Conservation (phyloP, 1,140 invertebrate genomes). For the Amyelois transitella region DNA sequence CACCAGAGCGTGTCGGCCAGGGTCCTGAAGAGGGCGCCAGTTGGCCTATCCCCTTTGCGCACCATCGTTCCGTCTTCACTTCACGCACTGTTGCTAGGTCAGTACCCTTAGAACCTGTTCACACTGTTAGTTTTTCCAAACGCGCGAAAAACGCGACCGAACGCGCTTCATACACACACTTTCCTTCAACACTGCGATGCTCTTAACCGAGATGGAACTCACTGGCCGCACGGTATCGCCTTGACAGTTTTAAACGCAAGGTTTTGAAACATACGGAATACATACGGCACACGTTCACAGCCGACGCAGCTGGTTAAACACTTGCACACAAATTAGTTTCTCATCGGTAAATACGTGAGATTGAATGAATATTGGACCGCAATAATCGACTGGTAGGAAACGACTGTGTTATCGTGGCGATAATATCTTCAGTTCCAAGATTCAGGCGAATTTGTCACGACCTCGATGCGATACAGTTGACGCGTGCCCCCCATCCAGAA, state of each 20-base stretch:
- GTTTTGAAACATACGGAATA: slow-evolving; percentile 15
- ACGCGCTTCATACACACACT: slow-evolving; percentile 19
- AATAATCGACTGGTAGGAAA: slow-evolving; percentile 62
- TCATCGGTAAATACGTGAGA: slow-evolving; percentile 18
- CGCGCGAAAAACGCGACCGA: slow-evolving; percentile 4
- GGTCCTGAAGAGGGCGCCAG: slow-evolving; percentile 52
- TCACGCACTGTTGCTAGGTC: slow-evolving; percentile 62
- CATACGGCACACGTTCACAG: slow-evolving; percentile 11
- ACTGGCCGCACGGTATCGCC: slow-evolving; percentile 8
- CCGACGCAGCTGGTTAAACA: slow-evolving; percentile 7
- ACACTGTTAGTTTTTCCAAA: not conserved
- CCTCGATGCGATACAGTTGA: slow-evolving; percentile 57
- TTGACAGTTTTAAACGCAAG: slow-evolving; percentile 37
- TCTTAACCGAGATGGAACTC: not conserved
- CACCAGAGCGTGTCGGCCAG: slow-evolving; percentile 58
- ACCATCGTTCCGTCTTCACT: slow-evolving; percentile 61
- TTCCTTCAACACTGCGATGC: too few species aligned
- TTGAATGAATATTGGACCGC: slow-evolving; percentile 40
- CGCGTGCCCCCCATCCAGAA: slow-evolving; percentile 38
- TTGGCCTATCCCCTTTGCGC: slow-evolving; percentile 58
- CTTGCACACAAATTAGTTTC: slow-evolving; percentile 15
- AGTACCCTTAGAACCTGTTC: slow-evolving; percentile 6
- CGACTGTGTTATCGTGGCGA: slow-evolving; percentile 65
- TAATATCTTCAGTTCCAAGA: slow-evolving; percentile 48
- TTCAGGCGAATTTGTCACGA: slow-evolving; percentile 41